phyloP scores from a whole-genome alignment of 1,140 invertebrate species.

The Pantala flavescens region DNA sequence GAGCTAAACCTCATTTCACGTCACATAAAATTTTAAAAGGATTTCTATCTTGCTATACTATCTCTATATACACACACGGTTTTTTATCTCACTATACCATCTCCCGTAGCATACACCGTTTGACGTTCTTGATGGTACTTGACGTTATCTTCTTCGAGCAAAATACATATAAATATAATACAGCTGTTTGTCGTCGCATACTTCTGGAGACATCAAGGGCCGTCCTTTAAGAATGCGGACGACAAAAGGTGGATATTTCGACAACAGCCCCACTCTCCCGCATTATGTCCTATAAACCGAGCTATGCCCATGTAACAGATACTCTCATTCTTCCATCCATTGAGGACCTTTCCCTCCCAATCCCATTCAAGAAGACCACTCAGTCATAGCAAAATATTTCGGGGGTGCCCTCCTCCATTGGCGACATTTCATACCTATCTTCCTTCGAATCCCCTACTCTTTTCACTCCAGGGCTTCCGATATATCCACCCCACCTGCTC shows the following conservation, averaged over 20 bases:
- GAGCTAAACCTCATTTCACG: no score
- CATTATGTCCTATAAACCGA: not conserved
- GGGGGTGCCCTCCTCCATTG: not conserved
- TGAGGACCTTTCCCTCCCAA: not conserved
- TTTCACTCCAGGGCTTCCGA: not conserved
- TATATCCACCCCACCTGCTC: not conserved
- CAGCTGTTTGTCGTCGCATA: no score
- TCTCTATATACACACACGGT: no score
- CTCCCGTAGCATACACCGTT: no score
- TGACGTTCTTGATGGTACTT: no score
- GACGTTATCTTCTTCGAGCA: no score
- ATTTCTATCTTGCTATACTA: no score
- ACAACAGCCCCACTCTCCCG: not conserved
- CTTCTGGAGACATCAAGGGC: not conserved
- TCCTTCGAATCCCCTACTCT: not conserved
- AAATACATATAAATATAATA: no score
- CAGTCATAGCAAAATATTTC: slow-evolving; percentile 3
- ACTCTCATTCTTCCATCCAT: not conserved
- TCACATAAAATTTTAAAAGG: no score
- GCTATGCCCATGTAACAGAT: not conserved
- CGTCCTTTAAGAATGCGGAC: not conserved
- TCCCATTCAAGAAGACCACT: not conserved
- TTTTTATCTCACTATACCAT: no score
- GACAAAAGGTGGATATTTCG: not conserved
- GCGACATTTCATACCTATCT: slow-evolving; percentile 2